Evolutionary conservation across 2,888 invertebrate species (phyloP).

Genomic region (Syrphus vitripennis): DNA sequence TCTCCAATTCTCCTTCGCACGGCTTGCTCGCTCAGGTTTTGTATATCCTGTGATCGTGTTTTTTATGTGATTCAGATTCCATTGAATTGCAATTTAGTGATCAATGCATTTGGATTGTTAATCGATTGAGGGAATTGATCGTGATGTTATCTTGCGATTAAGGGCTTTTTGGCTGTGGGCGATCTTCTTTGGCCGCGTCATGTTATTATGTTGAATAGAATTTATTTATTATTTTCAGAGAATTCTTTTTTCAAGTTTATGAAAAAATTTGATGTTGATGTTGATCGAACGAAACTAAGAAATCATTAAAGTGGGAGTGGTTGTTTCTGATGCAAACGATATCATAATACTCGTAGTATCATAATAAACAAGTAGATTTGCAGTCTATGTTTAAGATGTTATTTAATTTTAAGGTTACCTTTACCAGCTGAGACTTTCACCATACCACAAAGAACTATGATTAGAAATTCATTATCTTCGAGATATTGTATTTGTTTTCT

Average conservation of each 20-base stretch:
- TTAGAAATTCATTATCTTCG: too few relatives aligned
- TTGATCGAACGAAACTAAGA: not conserved
- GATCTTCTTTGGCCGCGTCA: constrained; percentile 49
- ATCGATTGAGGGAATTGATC: constrained; percentile 67
- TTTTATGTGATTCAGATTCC: constrained; percentile 52
- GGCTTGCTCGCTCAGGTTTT: not conserved
- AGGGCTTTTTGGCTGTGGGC: constrained; percentile 56
- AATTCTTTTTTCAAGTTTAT: too few relatives aligned
- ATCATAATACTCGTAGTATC: not conserved
- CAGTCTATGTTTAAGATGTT: too few relatives aligned
- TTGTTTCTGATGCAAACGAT: not conserved
- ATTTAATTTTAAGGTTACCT: too few relatives aligned
- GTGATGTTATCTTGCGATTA: constrained; percentile 67
- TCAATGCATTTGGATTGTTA: constrained; percentile 68
- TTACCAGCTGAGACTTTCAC: too few relatives aligned
- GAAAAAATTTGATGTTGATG: too few relatives aligned
- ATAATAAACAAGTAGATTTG: too few relatives aligned
- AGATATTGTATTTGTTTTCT: too few relatives aligned
- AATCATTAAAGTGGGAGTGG: not conserved
- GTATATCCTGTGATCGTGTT: constrained; percentile 36
- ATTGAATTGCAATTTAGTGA: constrained; percentile 67
- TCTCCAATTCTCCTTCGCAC: not conserved
- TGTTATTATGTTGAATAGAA: constrained; percentile 51
- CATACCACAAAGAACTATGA: too few relatives aligned
- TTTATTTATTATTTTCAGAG: not conserved